These are phyloP conservation scores for Parochlus steinenii DNA, from an alignment of 2,888 invertebrate genomes.

Conservation along the genomic window DNA sequence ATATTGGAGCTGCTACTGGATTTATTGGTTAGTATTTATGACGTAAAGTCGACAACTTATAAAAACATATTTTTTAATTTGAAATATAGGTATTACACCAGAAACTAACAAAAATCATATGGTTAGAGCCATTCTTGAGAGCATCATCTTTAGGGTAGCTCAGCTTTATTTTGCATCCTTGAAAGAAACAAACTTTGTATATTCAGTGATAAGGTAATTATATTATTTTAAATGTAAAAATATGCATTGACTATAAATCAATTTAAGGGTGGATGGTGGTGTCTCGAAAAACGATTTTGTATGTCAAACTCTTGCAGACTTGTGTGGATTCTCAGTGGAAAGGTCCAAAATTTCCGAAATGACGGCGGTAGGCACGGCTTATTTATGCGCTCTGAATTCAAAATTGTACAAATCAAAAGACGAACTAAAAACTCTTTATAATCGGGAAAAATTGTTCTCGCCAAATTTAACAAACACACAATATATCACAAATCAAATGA, in stretches of 20 bases:
- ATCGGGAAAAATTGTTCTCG: slow-evolving; percentile 43
- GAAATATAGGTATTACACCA: slow-evolving; percentile 39
- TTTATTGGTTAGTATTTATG: slow-evolving; percentile 68
- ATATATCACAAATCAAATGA: slow-evolving; percentile 19
- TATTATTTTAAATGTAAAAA: not conserved
- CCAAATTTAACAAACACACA: slow-evolving; percentile 27
- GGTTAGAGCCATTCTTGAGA: slow-evolving; percentile 68
- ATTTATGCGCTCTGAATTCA: slow-evolving; percentile 30
- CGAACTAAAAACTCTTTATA: slow-evolving; percentile 42
- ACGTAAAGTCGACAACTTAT: too few species aligned
- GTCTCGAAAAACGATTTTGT: slow-evolving; percentile 89
- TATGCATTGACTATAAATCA: too few species aligned
- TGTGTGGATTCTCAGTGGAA: slow-evolving; percentile 59
- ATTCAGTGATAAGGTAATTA: slow-evolving; percentile 41
- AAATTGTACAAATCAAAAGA: slow-evolving; percentile 21
- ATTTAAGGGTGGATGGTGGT: slow-evolving; percentile 74
- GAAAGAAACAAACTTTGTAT: slow-evolving; percentile 45
- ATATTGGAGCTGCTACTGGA: slow-evolving; percentile 66
- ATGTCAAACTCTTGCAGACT: slow-evolving; percentile 70
- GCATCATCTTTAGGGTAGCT: slow-evolving; percentile 65
- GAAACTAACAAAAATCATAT: slow-evolving; percentile 60
- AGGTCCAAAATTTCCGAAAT: slow-evolving; percentile 58
- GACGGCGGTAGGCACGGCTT: slow-evolving; percentile 73
- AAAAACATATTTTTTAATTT: too few species aligned
- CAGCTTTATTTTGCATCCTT: slow-evolving; percentile 60